A percentile compares a stretch with the other conserved stretches of the same genome.
These are phyloP conservation scores for Hypotaenidia okinawae DNA, from an alignment of 2,797 vertebrate genomes.

Conservation along the genomic window DNA sequence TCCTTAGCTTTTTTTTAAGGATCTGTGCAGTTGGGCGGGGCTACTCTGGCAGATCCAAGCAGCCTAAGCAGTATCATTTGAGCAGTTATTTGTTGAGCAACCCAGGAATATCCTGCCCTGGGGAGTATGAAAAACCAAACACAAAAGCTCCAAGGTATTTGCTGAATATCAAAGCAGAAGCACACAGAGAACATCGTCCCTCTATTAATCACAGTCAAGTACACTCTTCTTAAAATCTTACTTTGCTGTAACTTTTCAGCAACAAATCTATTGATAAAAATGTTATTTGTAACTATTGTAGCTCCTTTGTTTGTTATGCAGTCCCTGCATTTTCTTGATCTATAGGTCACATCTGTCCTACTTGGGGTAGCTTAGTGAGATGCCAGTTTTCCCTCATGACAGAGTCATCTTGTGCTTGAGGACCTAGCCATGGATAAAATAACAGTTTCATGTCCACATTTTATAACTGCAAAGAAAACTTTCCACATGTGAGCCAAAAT, in stretches of 20 bases:
- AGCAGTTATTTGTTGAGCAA: conserved; percentile 61
- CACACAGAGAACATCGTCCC: background rate
- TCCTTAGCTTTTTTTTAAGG: conserved; percentile 15
- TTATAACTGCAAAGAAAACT: conserved; percentile 11
- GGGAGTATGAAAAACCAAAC: conserved; percentile 52
- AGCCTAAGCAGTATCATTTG: conserved; percentile 39
- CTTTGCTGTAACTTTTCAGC: background rate
- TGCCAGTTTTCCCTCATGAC: background rate
- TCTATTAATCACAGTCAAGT: background rate
- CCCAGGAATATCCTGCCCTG: conserved; percentile 55
- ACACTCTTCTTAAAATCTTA: background rate
- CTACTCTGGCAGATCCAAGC: conserved; percentile 45
- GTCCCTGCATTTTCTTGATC: background rate
- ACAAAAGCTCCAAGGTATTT: conserved; percentile 53
- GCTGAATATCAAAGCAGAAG: conserved; percentile 57
- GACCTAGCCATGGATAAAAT: conserved; percentile 1
- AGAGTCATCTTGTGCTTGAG: conserved; percentile 24
- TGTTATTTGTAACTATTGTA: background rate
- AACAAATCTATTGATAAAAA: background rate
- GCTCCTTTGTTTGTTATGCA: background rate
- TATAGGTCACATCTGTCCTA: background rate
- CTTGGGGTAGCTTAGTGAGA: background rate
- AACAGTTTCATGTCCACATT: background rate
- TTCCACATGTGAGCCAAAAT: background rate
- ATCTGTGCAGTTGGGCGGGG: conserved; percentile 15